These are phyloP conservation scores for Amazona ochrocephala DNA, from an alignment of 2,797 vertebrate species.

Conservation along the genomic window DNA sequence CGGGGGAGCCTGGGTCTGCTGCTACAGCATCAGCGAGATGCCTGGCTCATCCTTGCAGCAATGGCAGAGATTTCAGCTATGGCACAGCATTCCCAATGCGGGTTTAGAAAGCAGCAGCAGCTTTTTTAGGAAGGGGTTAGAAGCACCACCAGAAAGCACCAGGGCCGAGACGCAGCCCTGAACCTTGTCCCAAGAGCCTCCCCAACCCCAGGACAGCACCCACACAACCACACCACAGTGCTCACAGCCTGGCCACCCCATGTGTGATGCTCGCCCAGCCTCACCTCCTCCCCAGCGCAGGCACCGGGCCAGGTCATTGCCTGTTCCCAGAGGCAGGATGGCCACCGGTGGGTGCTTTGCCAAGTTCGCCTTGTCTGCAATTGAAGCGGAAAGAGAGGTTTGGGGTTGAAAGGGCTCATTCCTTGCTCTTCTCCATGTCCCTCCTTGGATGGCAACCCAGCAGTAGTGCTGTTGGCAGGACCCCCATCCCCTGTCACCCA, in stretches of 20 bases:
- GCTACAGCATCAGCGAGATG: fast-evolving
- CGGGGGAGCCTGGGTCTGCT: background rate
- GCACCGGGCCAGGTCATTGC: constrained; percentile 93
- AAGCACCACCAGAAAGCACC: background rate
- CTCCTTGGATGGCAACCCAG: background rate
- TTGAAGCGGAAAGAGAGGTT: background rate
- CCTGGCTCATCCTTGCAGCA: fast-evolving
- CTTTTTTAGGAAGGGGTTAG: background rate
- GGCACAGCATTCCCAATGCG: background rate
- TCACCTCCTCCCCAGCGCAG: constrained; percentile 96
- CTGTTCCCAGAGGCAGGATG: constrained; percentile 91
- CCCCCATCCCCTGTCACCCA: fast-evolving
- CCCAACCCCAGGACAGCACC: background rate
- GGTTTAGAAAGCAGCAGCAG: background rate
- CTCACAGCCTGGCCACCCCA: fast-evolving
- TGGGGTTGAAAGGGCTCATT: background rate
- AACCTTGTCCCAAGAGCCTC: background rate
- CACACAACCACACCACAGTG: fast-evolving
- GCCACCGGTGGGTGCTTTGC: constrained; percentile 88
- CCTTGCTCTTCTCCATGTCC: background rate
- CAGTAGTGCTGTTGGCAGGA: background rate
- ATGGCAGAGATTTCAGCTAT: background rate
- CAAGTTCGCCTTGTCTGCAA: constrained; percentile 89
- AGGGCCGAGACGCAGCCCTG: background rate
- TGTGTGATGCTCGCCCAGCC: fast-evolving